A percentile compares a stretch with the other conserved stretches of the same genome.
Conservation (phyloP, 2,797 vertebrate species). For the Cygnus olor region DNA sequence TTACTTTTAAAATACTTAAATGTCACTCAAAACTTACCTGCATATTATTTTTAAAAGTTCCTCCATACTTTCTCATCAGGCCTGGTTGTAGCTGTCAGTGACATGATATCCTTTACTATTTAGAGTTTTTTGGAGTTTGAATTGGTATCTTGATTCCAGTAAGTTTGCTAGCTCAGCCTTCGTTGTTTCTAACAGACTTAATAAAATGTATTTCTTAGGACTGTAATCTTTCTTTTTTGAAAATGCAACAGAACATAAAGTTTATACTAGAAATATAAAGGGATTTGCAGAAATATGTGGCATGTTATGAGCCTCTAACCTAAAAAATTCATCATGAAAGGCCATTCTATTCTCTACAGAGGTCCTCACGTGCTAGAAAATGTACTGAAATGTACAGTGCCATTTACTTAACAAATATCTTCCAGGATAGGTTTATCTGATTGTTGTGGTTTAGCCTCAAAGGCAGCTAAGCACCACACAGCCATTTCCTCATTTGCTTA, state of each 20-base stretch:
- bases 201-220: background rate
- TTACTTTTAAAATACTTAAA: background rate
- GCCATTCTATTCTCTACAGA: background rate
- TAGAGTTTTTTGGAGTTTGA: background rate
- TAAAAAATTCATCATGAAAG: background rate
- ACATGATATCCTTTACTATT: background rate
- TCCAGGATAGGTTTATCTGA: background rate
- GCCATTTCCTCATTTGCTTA: no score
- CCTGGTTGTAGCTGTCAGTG: background rate
- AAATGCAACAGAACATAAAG: background rate
- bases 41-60: background rate
- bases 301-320: background rate
- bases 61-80: background rate
- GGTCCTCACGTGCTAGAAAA: background rate
- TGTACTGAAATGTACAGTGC: background rate
- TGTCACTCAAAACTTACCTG: background rate
- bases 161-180: background rate
- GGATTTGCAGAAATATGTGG: background rate
- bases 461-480: no score
- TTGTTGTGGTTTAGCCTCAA: no score
- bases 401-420: background rate
- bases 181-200: background rate
- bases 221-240: background rate
- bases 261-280: background rate
- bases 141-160: background rate